Conservation (phyloP, 2,113 vertebrate species). For the Psittacula cyanocephala region DNA sequence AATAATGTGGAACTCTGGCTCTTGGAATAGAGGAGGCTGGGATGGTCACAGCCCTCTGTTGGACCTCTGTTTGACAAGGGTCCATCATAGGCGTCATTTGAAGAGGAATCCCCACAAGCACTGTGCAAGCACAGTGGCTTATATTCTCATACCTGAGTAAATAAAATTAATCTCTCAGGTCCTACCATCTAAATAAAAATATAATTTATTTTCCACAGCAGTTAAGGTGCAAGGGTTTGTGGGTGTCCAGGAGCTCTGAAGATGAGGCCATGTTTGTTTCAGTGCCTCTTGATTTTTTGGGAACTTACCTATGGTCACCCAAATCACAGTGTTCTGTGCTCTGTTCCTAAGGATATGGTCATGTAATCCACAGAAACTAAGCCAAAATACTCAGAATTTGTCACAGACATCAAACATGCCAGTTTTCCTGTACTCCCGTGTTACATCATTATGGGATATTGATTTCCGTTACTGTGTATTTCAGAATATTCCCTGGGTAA, state of each 20-base stretch:
- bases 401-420: background rate
- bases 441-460: conserved; percentile 18
- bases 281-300: background rate
- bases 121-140: background rate
- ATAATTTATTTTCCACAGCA: background rate
- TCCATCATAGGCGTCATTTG: background rate
- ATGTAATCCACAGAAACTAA: background rate
- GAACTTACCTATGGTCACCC: background rate
- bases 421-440: background rate
- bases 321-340: background rate
- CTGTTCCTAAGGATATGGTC: background rate
- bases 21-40: background rate
- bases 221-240: background rate
- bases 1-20: background rate
- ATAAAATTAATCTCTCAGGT: background rate
- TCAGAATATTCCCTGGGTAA: conserved; percentile 27
- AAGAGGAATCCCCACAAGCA: background rate
- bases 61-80: background rate
- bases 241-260: background rate
- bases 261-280: background rate
- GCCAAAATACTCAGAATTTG: background rate
- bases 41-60: background rate
- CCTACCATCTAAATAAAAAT: background rate
- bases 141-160: background rate
- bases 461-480: conserved; percentile 36